These are phyloP conservation scores for Muscina levida DNA, from an alignment of 2,888 invertebrate species.

Conservation along the genomic window DNA sequence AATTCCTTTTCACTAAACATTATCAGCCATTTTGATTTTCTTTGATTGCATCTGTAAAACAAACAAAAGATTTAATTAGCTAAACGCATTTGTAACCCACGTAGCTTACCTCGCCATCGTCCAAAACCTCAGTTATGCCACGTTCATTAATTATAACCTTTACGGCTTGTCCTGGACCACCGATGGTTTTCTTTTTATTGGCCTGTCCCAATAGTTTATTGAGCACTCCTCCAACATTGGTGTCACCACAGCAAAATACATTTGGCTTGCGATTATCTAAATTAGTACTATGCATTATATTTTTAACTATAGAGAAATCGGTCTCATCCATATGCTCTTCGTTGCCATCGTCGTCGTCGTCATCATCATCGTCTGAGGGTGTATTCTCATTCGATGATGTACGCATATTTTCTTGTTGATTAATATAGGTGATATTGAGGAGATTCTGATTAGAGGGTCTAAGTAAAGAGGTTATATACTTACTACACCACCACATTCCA, in stretches of 20 bases:
- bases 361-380: conserved; percentile 66
- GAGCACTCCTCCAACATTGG: conserved; percentile 56
- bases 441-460: conserved; percentile 68
- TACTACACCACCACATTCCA: conserved; percentile 73
- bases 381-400: conserved; percentile 67
- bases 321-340: conserved; percentile 78
- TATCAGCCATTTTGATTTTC: conserved; percentile 75
- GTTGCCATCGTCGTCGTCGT: conserved; percentile 67
- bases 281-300: conserved; percentile 77
- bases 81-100: no score
- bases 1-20: conserved; percentile 68
- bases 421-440: conserved; percentile 81
- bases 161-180: conserved; percentile 87
- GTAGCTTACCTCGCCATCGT: conserved; percentile 54
- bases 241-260: conserved; percentile 78
- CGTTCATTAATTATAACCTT: conserved; percentile 83
- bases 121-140: conserved; percentile 45
- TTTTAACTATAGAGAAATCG: conserved; percentile 76
- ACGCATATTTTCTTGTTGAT: conserved; percentile 72
- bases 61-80: conserved; percentile 28
- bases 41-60: conserved; percentile 74
- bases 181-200: conserved; percentile 38
- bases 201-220: conserved; percentile 71
- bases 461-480: conserved; percentile 76
- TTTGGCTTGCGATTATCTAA: conserved; percentile 73